Base-by-base conservation (phyloP, 2,113 vertebrate species). In the Aythya baeri region DNA sequence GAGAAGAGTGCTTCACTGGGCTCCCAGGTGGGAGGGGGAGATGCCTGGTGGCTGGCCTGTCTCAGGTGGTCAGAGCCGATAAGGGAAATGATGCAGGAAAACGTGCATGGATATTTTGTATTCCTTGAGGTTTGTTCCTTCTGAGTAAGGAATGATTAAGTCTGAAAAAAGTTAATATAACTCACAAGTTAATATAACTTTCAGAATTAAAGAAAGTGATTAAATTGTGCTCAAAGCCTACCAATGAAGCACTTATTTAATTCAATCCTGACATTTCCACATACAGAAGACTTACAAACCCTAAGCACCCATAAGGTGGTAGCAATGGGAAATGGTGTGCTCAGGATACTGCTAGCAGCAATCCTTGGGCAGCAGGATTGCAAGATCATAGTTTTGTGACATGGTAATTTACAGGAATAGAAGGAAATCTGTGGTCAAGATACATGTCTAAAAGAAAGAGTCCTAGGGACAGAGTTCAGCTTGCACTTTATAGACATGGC, bases 311-410 rank as follows among this genome's bases (percentile, higher is more conserved):
- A n/a, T 55, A 55, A 29, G 3, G 3, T 38, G 36, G 29, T 46
- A 86, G 31, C 16, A 79, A 13, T 22, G 31, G 58, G 49, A 90
- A 83, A 41, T 6, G 20, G 12, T 71, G 36, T 63, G 26, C 12
- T 77, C 0, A 0, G 2, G 22, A 36, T 41, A 9, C 9, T 38
- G 9, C 71, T 41, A 68, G 23, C 71, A 83, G 36, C 7, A 8
- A 83, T 55, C 13, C n/a, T 72, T 46, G 66, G 31, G 41, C 21
- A 66, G 22, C 23, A 57, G 21, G 4, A 29, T 41, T 74, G 61
- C 8, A 26, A 46, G 77, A 7, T 13, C 20, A 43, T 20, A 17
- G 11, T 36, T 84, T 52, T 77, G 32, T 67, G 57, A 66, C 62
- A 9, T 11, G 14, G 29, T 43, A 43, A 73, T 2, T 11, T 25